Conservation (phyloP, 2,888 invertebrate genomes). For the Apocheima hispidaria region DNA sequence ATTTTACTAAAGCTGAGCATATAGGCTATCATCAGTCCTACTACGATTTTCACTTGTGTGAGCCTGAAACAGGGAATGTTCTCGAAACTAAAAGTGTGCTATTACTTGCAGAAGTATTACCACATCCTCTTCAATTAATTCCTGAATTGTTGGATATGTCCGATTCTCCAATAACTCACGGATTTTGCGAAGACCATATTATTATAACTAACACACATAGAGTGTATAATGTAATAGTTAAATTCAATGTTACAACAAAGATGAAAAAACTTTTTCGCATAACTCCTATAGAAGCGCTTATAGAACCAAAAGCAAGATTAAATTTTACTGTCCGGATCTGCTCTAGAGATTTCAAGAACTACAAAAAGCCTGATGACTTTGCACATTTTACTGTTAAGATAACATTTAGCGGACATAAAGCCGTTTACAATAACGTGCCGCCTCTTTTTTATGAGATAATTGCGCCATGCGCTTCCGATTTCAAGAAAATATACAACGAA, state of each 20-base stretch:
- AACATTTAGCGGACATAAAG: slow-evolving; percentile 56
- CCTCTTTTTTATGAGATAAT: slow-evolving; percentile 74
- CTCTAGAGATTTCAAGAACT: slow-evolving; percentile 48
- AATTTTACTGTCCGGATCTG: slow-evolving; percentile 61
- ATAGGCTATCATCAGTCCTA: slow-evolving; percentile 70
- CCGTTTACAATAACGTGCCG: slow-evolving; percentile 63
- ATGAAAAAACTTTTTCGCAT: slow-evolving; percentile 68
- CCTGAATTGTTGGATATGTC: slow-evolving; percentile 73
- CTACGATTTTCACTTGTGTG: slow-evolving; percentile 65
- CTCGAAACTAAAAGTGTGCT: slow-evolving; percentile 58
- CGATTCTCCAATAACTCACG: slow-evolving; percentile 58
- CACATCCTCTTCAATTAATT: slow-evolving; percentile 66
- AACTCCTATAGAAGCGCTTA: slow-evolving; percentile 58
- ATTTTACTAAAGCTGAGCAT: slow-evolving; percentile 65
- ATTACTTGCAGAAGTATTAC: slow-evolving; percentile 68
- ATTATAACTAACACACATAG: slow-evolving; percentile 64
- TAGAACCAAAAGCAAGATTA: slow-evolving; percentile 53
- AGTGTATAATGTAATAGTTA: slow-evolving; percentile 56
- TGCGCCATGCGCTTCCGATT: slow-evolving; percentile 63
- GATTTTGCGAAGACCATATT: slow-evolving; percentile 64
- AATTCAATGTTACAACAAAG: slow-evolving; percentile 66
- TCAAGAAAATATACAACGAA: slow-evolving; percentile 57
- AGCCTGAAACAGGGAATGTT: slow-evolving; percentile 52
- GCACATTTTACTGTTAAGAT: slow-evolving; percentile 74
- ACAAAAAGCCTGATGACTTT: slow-evolving; percentile 52